Percentiles rank a stretch among this genome's conserved stretches.
phyloP scores from a whole-genome alignment of 2,888 invertebrate genomes.

The Leistus spinibarbis region DNA sequence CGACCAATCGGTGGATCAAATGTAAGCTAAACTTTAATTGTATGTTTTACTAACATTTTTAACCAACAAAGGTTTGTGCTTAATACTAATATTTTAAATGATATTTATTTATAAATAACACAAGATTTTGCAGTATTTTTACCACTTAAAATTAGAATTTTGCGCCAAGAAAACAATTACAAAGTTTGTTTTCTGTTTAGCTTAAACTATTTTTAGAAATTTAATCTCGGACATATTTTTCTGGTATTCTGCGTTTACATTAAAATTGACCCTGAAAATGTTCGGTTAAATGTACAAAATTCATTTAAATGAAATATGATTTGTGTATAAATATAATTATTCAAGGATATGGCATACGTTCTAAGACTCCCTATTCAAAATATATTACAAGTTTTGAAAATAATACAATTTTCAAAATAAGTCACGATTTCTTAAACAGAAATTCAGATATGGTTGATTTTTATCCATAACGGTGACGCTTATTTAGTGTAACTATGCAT shows the following conservation, averaged over 20 bases:
- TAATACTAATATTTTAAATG: not conserved
- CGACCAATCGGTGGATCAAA: not conserved
- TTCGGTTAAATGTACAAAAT: not conserved
- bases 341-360: not conserved
- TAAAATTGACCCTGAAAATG: not conserved
- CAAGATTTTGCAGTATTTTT: not conserved
- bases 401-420: no score
- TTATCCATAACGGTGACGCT: no score
- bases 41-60: conserved; percentile 13
- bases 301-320: not conserved
- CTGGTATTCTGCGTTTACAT: not conserved
- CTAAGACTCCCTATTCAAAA: no score
- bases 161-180: conserved; percentile 1
- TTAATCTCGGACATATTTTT: not conserved
- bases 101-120: not conserved
- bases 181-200: not conserved
- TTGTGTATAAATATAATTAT: not conserved
- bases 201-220: not conserved
- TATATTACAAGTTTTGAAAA: no score
- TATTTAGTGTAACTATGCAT: no score
- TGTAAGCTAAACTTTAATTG: conserved; percentile 13
- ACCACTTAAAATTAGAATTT: not conserved
- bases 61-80: conserved; percentile 12
- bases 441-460: no score
- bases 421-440: no score